Evolutionary conservation across 1,140 invertebrate species (phyloP), one percentile per base, ranked within the genome.

Genomic region (Hypothenemus hampei): DNA sequence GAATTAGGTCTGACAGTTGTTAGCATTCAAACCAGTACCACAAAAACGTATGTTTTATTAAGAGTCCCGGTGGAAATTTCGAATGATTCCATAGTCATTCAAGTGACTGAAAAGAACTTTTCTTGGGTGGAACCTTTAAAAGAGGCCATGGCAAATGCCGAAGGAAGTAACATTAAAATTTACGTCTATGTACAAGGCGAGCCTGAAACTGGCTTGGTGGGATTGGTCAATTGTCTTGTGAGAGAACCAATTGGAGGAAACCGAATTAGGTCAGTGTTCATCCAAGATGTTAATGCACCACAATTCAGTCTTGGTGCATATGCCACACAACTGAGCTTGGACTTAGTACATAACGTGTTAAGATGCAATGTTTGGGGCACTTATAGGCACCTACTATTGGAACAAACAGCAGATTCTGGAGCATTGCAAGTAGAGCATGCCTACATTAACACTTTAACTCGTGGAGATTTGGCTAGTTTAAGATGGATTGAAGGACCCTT

Each of bases 401-500:
- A 89, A 57, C 72, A 75, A 26, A 73, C 75, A 41, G 73, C 71
- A 6, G 77, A 81, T 23, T 76, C 71, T 75, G 35, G 61, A 15
- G 66, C 59, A 36, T 48, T 72, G 29, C 69, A 77, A 67, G 85
- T 90, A 21, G 84, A 91, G 63, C 89, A 97, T 72, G 94, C 94
- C 10, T 97, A 93, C 68, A 85, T 98, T 7, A 97, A 98, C 72
- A 85, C 92, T 3, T 65, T 94, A 36, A 85, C 83, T 3, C 80
- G 93, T 61, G 93, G 93, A 57, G 95, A 98, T 72, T 77, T 98
- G 23, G 85, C 92, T 1, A 95, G 90, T 65, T 76, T 98, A 13
- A 81, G 82, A 50, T 98, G 95, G 95, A 88, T 98, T 59, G 91
- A 97, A 75, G 87, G 87, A 41, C 85, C 85, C 3, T 77, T 92